phyloP scores from a whole-genome alignment of 2,888 invertebrate genomes.

The Cephus pygmeus region DNA sequence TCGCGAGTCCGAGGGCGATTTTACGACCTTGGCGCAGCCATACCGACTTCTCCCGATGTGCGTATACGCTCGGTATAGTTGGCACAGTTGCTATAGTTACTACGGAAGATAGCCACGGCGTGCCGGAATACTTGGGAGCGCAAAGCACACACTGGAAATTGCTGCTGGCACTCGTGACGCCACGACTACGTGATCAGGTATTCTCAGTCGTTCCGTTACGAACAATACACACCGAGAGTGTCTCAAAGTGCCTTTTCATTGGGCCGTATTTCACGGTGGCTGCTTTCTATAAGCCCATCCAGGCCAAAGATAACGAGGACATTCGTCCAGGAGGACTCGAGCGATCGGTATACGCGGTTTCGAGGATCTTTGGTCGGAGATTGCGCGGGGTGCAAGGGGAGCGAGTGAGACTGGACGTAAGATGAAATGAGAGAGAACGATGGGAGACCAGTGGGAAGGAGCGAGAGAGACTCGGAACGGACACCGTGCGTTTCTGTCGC shows the following conservation, averaged over 20 bases:
- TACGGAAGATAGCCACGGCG: neutral
- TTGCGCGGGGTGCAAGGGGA: slow-evolving; percentile 23
- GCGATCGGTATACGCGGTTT: neutral
- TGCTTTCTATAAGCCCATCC: slow-evolving; percentile 19
- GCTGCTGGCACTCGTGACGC: neutral
- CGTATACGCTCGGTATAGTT: neutral
- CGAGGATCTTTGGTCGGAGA: slow-evolving; percentile 4
- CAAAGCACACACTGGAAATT: neutral
- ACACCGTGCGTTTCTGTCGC: neutral
- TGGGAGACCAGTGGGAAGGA: slow-evolving; percentile 4
- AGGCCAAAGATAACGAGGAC: neutral
- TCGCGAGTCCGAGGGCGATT: slow-evolving; percentile 35
- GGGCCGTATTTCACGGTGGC: slow-evolving; percentile 40
- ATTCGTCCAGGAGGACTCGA: neutral
- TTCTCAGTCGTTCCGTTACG: slow-evolving; percentile 26
- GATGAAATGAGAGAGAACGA: neutral
- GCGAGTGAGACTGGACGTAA: neutral
- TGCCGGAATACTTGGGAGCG: neutral
- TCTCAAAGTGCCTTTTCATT: slow-evolving; percentile 47
- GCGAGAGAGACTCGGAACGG: neutral
- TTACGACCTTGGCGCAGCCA: slow-evolving; percentile 31
- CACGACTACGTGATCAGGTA: slow-evolving; percentile 1
- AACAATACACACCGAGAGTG: slow-evolving; percentile 41
- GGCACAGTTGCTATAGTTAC: neutral
- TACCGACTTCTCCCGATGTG: neutral